phyloP scores from a whole-genome alignment of 2,797 vertebrate genomes.

The Poeciliopsis turneri region DNA sequence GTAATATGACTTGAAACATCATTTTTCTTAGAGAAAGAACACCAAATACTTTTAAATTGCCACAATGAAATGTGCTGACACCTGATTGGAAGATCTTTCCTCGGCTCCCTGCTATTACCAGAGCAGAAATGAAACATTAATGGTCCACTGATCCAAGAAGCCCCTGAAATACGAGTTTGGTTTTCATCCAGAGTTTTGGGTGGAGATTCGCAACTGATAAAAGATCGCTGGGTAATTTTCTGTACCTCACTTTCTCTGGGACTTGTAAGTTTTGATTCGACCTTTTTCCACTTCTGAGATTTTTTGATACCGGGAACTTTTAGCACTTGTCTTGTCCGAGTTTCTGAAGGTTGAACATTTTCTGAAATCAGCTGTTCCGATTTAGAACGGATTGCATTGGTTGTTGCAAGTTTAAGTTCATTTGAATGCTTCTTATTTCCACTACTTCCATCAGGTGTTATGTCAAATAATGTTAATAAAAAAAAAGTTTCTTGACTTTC shows the following conservation, averaged over 20 bases:
- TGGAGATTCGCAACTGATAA: background rate
- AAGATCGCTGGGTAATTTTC: background rate
- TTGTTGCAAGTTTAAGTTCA: background rate
- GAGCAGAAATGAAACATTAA: conserved; percentile 3
- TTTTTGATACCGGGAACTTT: background rate
- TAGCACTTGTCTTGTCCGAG: background rate
- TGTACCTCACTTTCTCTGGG: background rate
- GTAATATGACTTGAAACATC: background rate
- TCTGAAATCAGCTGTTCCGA: background rate
- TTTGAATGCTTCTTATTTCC: background rate
- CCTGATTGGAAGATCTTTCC: background rate
- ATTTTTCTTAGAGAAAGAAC: background rate
- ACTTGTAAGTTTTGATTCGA: background rate
- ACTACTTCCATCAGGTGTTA: background rate
- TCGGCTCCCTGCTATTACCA: background rate
- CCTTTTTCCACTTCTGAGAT: background rate
- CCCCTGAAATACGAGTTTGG: background rate
- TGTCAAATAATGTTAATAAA: background rate
- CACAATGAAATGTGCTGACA: background rate
- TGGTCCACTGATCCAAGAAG: background rate
- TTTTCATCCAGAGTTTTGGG: background rate
- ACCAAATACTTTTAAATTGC: background rate
- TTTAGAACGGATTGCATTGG: background rate
- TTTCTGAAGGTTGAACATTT: background rate
- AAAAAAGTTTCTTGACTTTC: background rate